Base-by-base conservation (phyloP, 2,113 vertebrate species). In the Zeus faber region DNA sequence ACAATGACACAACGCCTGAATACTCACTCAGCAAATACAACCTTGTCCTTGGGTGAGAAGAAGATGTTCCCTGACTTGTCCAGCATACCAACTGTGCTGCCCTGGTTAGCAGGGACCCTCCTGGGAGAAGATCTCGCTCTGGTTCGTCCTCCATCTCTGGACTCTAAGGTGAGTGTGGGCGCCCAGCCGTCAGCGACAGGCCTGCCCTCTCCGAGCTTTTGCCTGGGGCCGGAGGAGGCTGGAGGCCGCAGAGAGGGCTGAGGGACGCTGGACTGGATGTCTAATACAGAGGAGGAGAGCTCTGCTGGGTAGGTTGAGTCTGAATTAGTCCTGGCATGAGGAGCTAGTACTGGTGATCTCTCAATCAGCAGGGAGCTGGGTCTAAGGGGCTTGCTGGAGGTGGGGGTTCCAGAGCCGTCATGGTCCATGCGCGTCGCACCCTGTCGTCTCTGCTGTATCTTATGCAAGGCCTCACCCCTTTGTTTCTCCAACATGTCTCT, bases 11-110 rank as follows among this genome's bases (percentile, higher is more conserved):
- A 17, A 20, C 14, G n/a, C 24, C 18, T 50, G 7, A 14, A 23
- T 66, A 94, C 95, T 96, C 85, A 98, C 96, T 85, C 85, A 21
- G 85, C 45, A 67, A 87, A 78, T 29, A 70, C 72, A 0, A 84
- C 82, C 74, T 87, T 93, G 70, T 94, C 91, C 54, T 92, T 93
- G 0, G 95, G 95, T 0, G 76, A 91, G 85, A 95, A 98, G 86
- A 98, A 97, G 76, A 95, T 90, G 43, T 84, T 58, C 9, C 77
- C 78, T 0, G 87, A 31, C 49, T 76, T 89, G 0, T 92, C 92
- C 1, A 72, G 72, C 72, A 80, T 58, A 70, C 57, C 61, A 25
- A 84, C 81, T 20, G 88, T 72, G 0, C 69, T 18, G 14, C 69
- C 80, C 54, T 86, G 91, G 60, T 49, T 44, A 24, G 11, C 70